phyloP scores from a whole-genome alignment of 2,888 invertebrate species.

The Crepidodera aurea region DNA sequence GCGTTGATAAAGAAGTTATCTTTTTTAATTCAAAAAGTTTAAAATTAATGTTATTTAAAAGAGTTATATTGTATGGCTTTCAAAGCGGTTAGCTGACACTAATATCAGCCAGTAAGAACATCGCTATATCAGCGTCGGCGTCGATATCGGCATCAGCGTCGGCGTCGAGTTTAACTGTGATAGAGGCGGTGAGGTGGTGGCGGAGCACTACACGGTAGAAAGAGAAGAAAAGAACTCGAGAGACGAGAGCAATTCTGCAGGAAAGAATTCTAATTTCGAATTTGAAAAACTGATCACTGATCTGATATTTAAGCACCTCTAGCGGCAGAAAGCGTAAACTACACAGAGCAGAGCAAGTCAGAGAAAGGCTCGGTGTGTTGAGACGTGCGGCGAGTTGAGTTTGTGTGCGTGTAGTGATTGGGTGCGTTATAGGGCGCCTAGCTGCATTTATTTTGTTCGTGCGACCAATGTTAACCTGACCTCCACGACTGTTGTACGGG shows the following conservation, averaged over 20 bases:
- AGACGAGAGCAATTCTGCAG: not conserved
- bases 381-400: constrained; percentile 54
- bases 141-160: not conserved
- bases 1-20: too few species aligned
- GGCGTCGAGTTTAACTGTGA: not conserved
- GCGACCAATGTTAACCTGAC: constrained; percentile 62
- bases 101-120: too few species aligned
- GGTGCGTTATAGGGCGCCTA: constrained; percentile 59
- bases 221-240: not conserved
- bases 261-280: not conserved
- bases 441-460: constrained; percentile 55
- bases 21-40: too few species aligned
- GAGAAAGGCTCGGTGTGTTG: constrained; percentile 57
- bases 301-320: constrained; percentile 42
- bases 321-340: constrained; percentile 48
- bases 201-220: not conserved
- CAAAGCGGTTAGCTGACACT: too few species aligned
- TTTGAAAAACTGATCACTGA: not conserved
- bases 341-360: constrained; percentile 56
- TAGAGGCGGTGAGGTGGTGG: not conserved
- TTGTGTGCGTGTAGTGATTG: constrained; percentile 58
- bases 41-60: too few species aligned
- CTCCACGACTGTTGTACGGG: constrained; percentile 59
- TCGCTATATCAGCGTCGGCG: too few species aligned
- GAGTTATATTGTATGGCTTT: too few species aligned